These are phyloP conservation scores for Setophaga coronata DNA, from an alignment of 2,113 vertebrate species.

Conservation along the genomic window DNA sequence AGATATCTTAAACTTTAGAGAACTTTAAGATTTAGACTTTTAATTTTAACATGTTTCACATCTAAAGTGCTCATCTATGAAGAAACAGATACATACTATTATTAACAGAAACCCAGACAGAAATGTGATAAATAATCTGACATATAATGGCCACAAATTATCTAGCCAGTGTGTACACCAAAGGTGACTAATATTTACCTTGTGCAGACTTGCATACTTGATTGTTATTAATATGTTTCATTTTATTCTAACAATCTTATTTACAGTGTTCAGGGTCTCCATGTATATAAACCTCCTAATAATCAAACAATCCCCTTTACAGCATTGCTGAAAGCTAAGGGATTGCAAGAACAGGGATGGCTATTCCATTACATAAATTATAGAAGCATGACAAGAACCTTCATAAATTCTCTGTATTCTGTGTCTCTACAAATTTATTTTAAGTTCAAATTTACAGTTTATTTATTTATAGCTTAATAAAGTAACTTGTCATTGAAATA, in stretches of 20 bases:
- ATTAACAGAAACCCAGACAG: not conserved
- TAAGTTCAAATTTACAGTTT: not conserved
- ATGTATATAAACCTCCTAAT: not conserved
- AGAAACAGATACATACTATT: not conserved
- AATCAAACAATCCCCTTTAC: not conserved
- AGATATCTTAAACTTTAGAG: not conserved
- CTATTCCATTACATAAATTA: not conserved
- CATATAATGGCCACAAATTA: not conserved
- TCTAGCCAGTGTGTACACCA: not conserved
- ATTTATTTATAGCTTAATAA: conserved; percentile 28
- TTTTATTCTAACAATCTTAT: not conserved
- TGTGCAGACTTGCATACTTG: not conserved
- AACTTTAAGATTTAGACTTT: conserved; percentile 12
- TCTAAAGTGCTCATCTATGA: not conserved
- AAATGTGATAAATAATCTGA: conserved; percentile 10
- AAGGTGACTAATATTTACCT: conserved; percentile 10
- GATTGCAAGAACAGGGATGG: not conserved
- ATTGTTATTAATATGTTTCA: not conserved
- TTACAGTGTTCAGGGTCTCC: not conserved
- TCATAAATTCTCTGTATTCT: not conserved
- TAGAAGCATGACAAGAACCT: not conserved
- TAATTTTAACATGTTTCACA: not conserved
- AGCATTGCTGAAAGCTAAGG: not conserved
- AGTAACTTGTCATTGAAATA: not conserved
- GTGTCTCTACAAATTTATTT: not conserved